A percentile compares a stretch with the other conserved stretches of the same genome.
These are phyloP conservation scores for Sparidentex hasta DNA, from an alignment of 2,797 vertebrate genomes.

Conservation along the genomic window DNA sequence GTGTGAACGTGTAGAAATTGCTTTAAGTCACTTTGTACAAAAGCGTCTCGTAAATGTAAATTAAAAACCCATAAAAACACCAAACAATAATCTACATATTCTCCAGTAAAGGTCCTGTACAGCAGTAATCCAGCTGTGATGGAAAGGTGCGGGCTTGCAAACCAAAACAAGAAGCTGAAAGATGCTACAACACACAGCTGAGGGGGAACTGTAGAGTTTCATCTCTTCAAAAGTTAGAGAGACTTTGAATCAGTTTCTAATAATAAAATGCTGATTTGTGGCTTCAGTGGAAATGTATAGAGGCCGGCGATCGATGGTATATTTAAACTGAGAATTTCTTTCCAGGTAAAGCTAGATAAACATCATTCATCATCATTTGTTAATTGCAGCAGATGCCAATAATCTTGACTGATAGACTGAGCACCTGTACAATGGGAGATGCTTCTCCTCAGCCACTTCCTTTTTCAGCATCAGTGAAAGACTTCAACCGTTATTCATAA, in stretches of 20 bases:
- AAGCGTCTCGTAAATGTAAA: no score
- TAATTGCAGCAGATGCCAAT: conserved; percentile 4
- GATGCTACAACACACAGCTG: no score
- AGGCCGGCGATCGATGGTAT: no score
- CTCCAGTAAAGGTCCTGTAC: background rate
- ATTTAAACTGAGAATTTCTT: no score
- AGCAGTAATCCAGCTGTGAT: background rate
- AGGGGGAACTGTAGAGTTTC: no score
- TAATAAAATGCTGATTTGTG: no score
- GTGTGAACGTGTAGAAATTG: no score
- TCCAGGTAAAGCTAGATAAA: background rate
- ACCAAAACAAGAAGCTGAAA: background rate
- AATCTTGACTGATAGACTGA: background rate
- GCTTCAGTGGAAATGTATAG: background rate
- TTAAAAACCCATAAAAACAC: no score
- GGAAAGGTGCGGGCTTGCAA: background rate
- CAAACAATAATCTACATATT: no score
- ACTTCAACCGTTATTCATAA: conserved; percentile 35
- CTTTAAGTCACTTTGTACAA: no score
- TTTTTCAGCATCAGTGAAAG: conserved; percentile 18
- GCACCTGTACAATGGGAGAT: background rate
- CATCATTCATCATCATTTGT: background rate
- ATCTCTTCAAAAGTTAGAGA: no score
- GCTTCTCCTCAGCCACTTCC: background rate
- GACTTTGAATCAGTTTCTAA: no score